A percentile compares a stretch with the other conserved stretches of the same genome.
Conservation (phyloP, 2,113 vertebrate genomes). For the Phyllopteryx taeniolatus region DNA sequence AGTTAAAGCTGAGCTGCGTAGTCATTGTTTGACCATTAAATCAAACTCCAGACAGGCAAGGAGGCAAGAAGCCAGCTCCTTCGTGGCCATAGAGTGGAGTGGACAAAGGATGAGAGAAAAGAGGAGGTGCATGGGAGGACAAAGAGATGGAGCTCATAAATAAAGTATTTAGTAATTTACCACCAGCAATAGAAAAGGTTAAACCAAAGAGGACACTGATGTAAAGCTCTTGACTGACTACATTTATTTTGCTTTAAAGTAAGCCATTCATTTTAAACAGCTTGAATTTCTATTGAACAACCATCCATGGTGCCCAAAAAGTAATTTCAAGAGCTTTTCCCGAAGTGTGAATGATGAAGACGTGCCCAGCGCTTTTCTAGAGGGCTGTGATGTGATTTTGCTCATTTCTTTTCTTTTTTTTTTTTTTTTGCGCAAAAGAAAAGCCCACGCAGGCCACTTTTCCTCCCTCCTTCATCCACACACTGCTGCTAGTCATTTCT, state of each 20-base stretch:
- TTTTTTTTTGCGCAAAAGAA: constrained; percentile 50
- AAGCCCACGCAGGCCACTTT: constrained; percentile 18
- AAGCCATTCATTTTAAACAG: constrained; percentile 33
- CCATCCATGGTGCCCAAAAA: constrained; percentile 37
- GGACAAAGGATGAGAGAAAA: constrained; percentile 24
- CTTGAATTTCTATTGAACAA: constrained; percentile 31
- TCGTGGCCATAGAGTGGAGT: constrained; percentile 1
- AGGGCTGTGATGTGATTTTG: constrained; percentile 45
- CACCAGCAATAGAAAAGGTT: not conserved
- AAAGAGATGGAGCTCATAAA: not conserved
- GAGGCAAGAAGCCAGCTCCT: constrained; percentile 22
- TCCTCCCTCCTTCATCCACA: constrained; percentile 7
- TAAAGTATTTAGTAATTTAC: not conserved
- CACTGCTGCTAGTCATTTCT: constrained; percentile 48
- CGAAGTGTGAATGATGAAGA: constrained; percentile 35
- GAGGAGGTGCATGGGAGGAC: constrained; percentile 3
- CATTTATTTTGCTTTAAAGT: constrained; percentile 14
- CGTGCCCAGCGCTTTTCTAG: constrained; percentile 34
- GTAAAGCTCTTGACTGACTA: constrained; percentile 28
- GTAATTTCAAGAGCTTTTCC: constrained; percentile 35
- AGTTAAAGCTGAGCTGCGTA: constrained; percentile 54
- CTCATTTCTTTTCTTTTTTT: constrained; percentile 39
- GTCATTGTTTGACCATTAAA: constrained; percentile 65
- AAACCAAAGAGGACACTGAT: constrained; percentile 19
- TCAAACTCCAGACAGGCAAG: constrained; percentile 31